These are phyloP conservation scores for Exephanes ischioxanthus DNA, from an alignment of 2,888 invertebrate species.

Conservation along the genomic window DNA sequence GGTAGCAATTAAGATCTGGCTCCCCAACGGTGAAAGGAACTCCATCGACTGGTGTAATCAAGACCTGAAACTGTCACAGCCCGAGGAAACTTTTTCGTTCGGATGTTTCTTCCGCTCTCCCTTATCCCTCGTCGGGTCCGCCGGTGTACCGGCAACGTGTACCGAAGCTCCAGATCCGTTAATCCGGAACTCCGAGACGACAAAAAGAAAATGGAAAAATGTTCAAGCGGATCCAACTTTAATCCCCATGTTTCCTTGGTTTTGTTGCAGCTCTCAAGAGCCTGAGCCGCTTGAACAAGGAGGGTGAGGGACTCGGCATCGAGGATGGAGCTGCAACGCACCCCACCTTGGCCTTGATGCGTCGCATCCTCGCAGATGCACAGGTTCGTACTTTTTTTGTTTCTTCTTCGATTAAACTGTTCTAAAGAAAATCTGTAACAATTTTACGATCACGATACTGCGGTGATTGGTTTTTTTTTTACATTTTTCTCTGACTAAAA, in stretches of 20 bases:
- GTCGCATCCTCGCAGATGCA: conserved; percentile 94
- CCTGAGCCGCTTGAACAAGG: conserved; percentile 81
- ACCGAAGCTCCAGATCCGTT: conserved; percentile 29
- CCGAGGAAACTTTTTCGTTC: conserved; percentile 26
- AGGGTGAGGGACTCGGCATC: conserved; percentile 81
- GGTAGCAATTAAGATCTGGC: conserved; percentile 61
- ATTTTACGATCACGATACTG: not conserved
- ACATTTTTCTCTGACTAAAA: not conserved
- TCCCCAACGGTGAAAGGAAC: conserved; percentile 28
- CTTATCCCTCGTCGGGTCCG: not conserved
- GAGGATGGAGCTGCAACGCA: conserved; percentile 84
- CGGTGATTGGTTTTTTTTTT: conserved; percentile 15
- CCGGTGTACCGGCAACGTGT: conserved; percentile 1
- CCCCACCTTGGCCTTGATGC: conserved; percentile 94
- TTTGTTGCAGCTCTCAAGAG: conserved; percentile 82
- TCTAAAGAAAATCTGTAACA: not conserved
- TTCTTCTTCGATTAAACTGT: conserved; percentile 56
- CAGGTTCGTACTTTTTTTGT: conserved; percentile 87
- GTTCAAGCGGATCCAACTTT: conserved; percentile 9
- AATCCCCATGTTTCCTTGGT: conserved; percentile 36
- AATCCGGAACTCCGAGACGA: conserved; percentile 7
- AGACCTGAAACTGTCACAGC: conserved; percentile 44
- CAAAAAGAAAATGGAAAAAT: not conserved
- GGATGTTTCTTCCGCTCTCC: not conserved
- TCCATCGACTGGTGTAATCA: conserved; percentile 46